Evolutionary conservation across 2,888 invertebrate genomes (phyloP).

Genomic region (Cataglyphis cursor): DNA sequence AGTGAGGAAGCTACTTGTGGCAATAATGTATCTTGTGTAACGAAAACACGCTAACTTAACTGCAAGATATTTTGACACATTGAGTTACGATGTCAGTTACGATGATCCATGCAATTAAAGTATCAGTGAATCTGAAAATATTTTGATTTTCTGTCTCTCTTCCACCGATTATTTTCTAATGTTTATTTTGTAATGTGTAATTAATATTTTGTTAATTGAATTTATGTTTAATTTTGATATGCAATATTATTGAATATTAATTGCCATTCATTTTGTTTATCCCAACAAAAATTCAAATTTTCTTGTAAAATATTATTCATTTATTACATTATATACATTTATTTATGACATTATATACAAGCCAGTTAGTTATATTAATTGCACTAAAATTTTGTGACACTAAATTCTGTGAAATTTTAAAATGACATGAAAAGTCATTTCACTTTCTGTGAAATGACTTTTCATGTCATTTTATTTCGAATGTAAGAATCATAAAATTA

Average conservation of each 20-base stretch:
- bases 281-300: background rate
- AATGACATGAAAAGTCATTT: too few species aligned
- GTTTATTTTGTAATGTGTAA: background rate
- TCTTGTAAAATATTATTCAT: background rate
- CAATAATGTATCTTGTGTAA: conserved; percentile 14
- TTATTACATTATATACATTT: background rate
- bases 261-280: background rate
- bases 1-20: background rate
- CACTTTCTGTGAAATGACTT: too few species aligned
- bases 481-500: background rate
- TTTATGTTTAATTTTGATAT: background rate
- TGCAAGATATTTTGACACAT: conserved; percentile 17
- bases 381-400: background rate
- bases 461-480: background rate
- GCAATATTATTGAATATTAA: background rate
- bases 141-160: background rate
- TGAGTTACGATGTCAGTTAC: background rate
- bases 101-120: background rate
- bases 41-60: conserved; percentile 24
- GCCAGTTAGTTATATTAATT: background rate
- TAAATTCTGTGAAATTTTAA: background rate
- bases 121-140: background rate
- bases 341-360: background rate
- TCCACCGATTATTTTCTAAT: background rate
- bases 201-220: background rate